These are phyloP conservation scores for Enhydra lutris DNA, from an alignment of 2,113 vertebrate species.

Conservation along the genomic window DNA sequence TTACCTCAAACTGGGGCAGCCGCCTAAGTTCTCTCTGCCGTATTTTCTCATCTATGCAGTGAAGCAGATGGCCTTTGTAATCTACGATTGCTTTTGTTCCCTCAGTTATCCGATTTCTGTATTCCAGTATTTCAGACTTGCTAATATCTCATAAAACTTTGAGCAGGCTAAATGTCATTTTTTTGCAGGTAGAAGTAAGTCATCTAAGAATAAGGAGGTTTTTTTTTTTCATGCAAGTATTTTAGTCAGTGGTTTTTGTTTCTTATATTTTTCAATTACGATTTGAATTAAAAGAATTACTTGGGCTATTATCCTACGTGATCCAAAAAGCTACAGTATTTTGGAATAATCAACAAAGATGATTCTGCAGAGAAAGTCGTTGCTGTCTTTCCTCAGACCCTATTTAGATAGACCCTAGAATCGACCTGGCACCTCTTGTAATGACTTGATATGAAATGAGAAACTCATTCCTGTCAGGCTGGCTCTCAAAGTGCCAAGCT, in stretches of 20 bases:
- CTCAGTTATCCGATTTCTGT: neutral
- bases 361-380: neutral
- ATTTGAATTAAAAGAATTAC: constrained; percentile 38
- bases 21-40: neutral
- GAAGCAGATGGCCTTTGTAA: neutral
- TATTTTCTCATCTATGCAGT: neutral
- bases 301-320: neutral
- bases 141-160: constrained; percentile 3
- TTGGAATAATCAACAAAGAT: neutral
- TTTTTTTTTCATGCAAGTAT: neutral
- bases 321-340: neutral
- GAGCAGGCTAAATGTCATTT: neutral
- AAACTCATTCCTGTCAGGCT: neutral
- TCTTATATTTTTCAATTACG: constrained; percentile 8
- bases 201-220: neutral
- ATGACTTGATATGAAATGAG: neutral
- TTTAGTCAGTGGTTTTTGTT: constrained; percentile 16
- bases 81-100: neutral
- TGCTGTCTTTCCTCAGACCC: neutral
- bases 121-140: neutral
- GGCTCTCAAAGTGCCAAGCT: neutral
- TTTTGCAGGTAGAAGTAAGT: neutral
- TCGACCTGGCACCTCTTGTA: neutral
- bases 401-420: neutral
- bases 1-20: neutral